Conservation (phyloP, 2,888 invertebrate genomes). For the Trileptium ribeirensis region DNA sequence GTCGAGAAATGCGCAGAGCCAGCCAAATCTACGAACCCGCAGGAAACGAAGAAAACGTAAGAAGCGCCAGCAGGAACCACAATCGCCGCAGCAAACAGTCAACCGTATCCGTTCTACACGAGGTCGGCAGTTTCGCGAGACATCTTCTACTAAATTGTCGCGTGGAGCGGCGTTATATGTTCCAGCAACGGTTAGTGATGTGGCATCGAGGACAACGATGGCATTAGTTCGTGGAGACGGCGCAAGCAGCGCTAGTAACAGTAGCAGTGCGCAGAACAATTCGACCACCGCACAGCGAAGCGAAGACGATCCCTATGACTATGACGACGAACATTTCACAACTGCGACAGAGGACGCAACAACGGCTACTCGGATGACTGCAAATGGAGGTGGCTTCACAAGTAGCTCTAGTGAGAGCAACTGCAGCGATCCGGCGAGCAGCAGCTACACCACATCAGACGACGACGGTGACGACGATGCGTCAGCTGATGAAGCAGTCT, state of each 20-base stretch:
- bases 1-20: background rate
- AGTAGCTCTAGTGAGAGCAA: too few relatives aligned
- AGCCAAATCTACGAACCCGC: background rate
- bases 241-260: background rate
- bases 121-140: background rate
- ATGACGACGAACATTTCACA: background rate
- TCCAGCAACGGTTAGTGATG: background rate
- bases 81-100: background rate
- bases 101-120: background rate
- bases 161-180: background rate
- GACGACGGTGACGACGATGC: constrained; percentile 13
- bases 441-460: background rate
- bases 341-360: background rate
- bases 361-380: background rate
- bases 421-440: background rate
- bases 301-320: background rate
- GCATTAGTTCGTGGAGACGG: background rate
- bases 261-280: background rate
- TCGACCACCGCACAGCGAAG: too few relatives aligned
- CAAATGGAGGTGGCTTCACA: background rate
- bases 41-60: background rate
- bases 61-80: background rate
- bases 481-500: constrained; percentile 1
- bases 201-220: too few relatives aligned
- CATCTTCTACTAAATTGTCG: background rate